Evolutionary conservation across 2,888 invertebrate species (phyloP), one percentile per base, ranked within the genome.

Genomic region (Acleris literana): DNA sequence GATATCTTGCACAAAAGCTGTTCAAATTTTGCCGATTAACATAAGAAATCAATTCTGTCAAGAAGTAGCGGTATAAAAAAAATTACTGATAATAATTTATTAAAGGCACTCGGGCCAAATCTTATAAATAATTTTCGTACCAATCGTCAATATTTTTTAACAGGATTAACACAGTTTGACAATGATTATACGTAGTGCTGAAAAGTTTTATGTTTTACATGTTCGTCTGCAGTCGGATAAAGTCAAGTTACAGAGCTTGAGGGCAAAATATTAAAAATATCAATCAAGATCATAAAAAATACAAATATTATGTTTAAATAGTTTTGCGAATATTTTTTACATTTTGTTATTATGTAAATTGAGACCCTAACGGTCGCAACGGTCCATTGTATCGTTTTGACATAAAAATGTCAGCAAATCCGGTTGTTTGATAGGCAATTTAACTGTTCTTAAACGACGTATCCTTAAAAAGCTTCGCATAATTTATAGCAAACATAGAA

Each of bases 281-380:
- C 3, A 22, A 22, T 22, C 7, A 33, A 7, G 9, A 9, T 33
- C 33, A 33, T 33, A 2, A 9, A 33, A 0, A 33, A 3, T 25
- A 6, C 25, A 33, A 33, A 33, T 2, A 33, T 1, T 44, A 5
- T 20, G 11, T 49, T 18, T 7, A 9, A 49, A 33, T 9, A 20
- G 48, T 54, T 54, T 18, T 39, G 5, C 7, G 6, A 59, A 43
- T 16, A 7, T 33, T 53, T 57, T 9, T 25, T 25, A 25, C 0
- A 25, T 17, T 53, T 46, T 22, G 57, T 78, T 76, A 69, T 77
- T 78, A 76, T 78, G 77, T 74, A 72, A 77, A 77, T 76, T 66
- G 69, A 69, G 74, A 73, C 75, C 76, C 74, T 85, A 86, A 85
- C 88, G 87, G 88, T 84, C 68, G 65, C 64, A 68, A 69, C 69